phyloP scores from a whole-genome alignment of 2,888 invertebrate species.

The Odontocerum albicorne region DNA sequence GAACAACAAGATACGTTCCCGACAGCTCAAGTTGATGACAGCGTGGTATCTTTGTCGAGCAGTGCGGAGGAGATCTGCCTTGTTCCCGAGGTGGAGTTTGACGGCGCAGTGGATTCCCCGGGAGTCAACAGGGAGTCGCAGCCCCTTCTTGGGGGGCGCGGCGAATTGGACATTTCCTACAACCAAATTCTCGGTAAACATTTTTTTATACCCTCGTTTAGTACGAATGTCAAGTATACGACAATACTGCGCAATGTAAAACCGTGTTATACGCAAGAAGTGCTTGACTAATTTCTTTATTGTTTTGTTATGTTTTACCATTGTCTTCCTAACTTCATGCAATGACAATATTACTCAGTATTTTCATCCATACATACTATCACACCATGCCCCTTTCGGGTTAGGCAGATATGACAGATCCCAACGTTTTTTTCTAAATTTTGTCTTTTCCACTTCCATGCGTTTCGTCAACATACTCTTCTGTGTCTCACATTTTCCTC shows the following conservation, averaged over 20 bases:
- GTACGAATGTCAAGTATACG: too few species aligned
- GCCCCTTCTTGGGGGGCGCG: constrained; percentile 85
- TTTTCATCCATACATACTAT: too few species aligned
- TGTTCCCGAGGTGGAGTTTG: constrained; percentile 83
- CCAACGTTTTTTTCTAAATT: not conserved
- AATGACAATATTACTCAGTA: too few species aligned
- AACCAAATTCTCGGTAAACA: constrained; percentile 86
- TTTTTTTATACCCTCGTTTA: not conserved
- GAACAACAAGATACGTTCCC: constrained; percentile 53
- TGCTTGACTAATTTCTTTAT: too few species aligned
- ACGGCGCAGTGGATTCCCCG: constrained; percentile 81
- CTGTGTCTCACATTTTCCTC: too few species aligned
- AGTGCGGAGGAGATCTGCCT: constrained; percentile 71
- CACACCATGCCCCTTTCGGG: too few species aligned
- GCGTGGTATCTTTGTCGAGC: constrained; percentile 61
- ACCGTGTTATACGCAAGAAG: too few species aligned
- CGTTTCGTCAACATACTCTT: too few species aligned
- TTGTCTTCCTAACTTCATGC: too few species aligned
- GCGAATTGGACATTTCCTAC: constrained; percentile 69
- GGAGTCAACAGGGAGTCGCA: constrained; percentile 89
- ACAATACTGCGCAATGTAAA: too few species aligned
- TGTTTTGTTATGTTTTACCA: too few species aligned
- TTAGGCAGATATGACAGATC: too few species aligned
- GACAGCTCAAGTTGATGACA: constrained; percentile 57
- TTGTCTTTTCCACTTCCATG: not conserved